These are phyloP conservation scores for Oncorhynchus keta DNA, from an alignment of 2,113 vertebrate genomes.

Conservation along the genomic window DNA sequence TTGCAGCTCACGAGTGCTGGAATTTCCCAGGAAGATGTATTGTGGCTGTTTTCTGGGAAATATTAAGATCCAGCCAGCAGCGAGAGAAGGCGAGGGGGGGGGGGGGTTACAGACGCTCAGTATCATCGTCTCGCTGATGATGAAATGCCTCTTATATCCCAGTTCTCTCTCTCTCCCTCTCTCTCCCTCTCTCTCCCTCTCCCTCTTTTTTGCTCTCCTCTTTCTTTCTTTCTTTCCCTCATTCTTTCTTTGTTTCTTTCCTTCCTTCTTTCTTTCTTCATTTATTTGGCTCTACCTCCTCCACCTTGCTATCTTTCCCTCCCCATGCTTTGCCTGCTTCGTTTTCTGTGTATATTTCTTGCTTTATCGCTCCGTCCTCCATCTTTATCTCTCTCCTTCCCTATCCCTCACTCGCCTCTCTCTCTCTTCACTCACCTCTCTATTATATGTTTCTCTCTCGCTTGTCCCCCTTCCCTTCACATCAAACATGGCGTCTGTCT, in stretches of 20 bases:
- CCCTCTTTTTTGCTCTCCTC: background rate
- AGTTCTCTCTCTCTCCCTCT: background rate
- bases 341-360: background rate
- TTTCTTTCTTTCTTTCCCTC: too few species aligned
- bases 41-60: slow-evolving; percentile 68
- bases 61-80: slow-evolving; percentile 65
- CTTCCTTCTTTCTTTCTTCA: too few species aligned
- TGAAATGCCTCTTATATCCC: slow-evolving; percentile 42
- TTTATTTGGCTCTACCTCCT: background rate
- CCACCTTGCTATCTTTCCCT: background rate
- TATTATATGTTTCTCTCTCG: background rate
- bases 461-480: slow-evolving; percentile 2
- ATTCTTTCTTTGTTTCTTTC: too few species aligned
- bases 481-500: slow-evolving; percentile 22
- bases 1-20: slow-evolving; percentile 59
- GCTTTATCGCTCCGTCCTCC: background rate
- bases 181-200: background rate
- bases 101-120: slow-evolving; percentile 48
- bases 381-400: background rate
- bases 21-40: slow-evolving; percentile 72
- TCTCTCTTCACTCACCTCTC: too few species aligned
- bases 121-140: slow-evolving; percentile 52
- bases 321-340: too few species aligned
- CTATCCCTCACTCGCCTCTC: too few species aligned
- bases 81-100: slow-evolving; percentile 26